phyloP scores from a whole-genome alignment of 2,888 invertebrate genomes.

The Tanypteryx hageni region DNA sequence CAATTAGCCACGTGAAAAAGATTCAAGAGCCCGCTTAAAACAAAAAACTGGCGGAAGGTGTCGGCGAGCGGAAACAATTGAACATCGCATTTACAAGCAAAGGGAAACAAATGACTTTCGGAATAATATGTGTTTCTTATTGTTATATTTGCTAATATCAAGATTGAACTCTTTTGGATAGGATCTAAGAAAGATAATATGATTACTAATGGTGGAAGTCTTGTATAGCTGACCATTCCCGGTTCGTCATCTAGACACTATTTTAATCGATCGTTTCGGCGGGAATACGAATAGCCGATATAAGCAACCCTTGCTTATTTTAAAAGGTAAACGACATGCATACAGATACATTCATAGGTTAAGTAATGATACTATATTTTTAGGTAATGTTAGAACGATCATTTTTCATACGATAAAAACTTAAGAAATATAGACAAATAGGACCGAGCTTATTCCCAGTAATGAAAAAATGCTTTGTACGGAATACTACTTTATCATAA shows the following conservation, averaged over 20 bases:
- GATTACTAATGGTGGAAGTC: neutral
- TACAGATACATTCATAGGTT: too few relatives aligned
- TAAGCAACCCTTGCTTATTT: neutral
- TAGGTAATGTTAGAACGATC: too few relatives aligned
- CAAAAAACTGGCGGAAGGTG: neutral
- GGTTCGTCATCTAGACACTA: neutral
- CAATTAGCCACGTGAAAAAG: neutral
- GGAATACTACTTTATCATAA: too few relatives aligned
- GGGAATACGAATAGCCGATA: constrained; percentile 11
- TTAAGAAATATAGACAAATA: too few relatives aligned
- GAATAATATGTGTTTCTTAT: neutral
- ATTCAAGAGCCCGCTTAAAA: neutral
- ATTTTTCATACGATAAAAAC: too few relatives aligned
- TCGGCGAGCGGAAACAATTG: neutral
- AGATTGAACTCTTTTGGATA: neutral
- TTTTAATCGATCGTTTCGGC: neutral
- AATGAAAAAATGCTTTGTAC: too few relatives aligned
- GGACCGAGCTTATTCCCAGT: too few relatives aligned
- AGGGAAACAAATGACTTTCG: constrained; percentile 12
- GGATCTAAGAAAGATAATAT: neutral
- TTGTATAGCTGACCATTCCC: neutral
- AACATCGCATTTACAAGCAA: neutral
- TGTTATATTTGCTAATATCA: neutral
- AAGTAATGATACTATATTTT: too few relatives aligned
- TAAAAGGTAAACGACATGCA: neutral